Evolutionary conservation across 2,888 invertebrate species (phyloP), one percentile per base, ranked within the genome.

Genomic region (Volucella inanis): DNA sequence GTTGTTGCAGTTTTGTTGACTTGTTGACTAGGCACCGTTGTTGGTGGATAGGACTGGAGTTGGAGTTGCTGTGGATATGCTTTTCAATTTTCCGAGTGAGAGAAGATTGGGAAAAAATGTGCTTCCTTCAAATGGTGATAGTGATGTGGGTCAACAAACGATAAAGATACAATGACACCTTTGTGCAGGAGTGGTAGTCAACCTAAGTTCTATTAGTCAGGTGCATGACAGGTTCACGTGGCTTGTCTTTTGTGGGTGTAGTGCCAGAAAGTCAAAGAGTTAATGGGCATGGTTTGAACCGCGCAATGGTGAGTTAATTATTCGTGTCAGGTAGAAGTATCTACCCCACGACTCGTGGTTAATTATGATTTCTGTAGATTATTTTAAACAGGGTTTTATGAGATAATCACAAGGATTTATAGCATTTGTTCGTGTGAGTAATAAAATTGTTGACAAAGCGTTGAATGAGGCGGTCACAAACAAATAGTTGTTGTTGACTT

Each of bases 61-160:
- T 18, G 49, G 31, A 12, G 12, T n/a, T 55, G 31, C 2, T 38
- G 55, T 9, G 57, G 77, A 72, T 54, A 67, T 18, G 72, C 2
- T 68, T 72, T 76, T 67, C 38, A 77, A 68, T 77, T 83, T 82
- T 67, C 81, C 76, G 52, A 31, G 59, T 14, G 55, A 47, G 47
- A 38, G 52, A 31, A 31, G 31, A 14, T 43, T 8, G 15, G n/a
- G n/a, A 59, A 65, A 81, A 82, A 83, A 81, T 65, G 76, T 83
- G 83, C 77, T 82, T 59, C 47, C 47, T 72, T 65, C 11, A 41
- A 39, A 12, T 1, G 15, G 8, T 49, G 57, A 54, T 64, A 75
- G 9, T 72, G 71, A 54, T 71, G 39, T 64, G 54, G 79, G 84
- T 84, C 84, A 84, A 84, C 67, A 84, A 79, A 79, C 84, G 84